Evolutionary conservation across 2,113 vertebrate species (phyloP).

Genomic region (Lanius ludovicianus): DNA sequence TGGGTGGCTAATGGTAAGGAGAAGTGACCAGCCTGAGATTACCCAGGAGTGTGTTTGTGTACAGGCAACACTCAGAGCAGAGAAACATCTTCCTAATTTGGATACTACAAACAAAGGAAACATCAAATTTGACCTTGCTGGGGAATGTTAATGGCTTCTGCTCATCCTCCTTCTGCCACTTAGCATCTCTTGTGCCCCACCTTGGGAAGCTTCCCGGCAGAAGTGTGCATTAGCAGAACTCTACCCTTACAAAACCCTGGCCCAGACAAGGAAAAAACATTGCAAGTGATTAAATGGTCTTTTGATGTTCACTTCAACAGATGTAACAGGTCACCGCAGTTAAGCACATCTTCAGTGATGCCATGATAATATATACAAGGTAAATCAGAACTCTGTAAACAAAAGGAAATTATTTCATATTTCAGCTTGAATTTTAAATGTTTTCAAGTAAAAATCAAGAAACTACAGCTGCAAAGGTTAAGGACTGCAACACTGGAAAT

Average conservation of each 20-base stretch:
- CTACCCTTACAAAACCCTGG: constrained; percentile 68
- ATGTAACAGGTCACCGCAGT: constrained; percentile 48
- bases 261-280: constrained; percentile 59
- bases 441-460: not conserved
- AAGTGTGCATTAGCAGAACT: constrained; percentile 77
- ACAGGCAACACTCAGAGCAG: constrained; percentile 66
- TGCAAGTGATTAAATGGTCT: constrained; percentile 72
- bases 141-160: constrained; percentile 82
- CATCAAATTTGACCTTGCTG: constrained; percentile 81
- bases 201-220: constrained; percentile 78
- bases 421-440: not conserved
- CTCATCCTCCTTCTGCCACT: constrained; percentile 75
- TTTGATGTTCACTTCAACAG: constrained; percentile 65
- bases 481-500: not conserved
- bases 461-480: not conserved
- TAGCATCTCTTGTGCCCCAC: constrained; percentile 75
- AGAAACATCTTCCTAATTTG: constrained; percentile 79
- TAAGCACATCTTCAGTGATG: constrained; percentile 13
- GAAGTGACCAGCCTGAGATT: constrained; percentile 74
- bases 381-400: not conserved
- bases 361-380: not conserved
- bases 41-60: constrained; percentile 79
- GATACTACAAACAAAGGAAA: constrained; percentile 81
- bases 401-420: not conserved
- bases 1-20: constrained; percentile 80